These are phyloP conservation scores for Leucopsar rothschildi DNA, from an alignment of 2,113 vertebrate genomes.

Conservation along the genomic window DNA sequence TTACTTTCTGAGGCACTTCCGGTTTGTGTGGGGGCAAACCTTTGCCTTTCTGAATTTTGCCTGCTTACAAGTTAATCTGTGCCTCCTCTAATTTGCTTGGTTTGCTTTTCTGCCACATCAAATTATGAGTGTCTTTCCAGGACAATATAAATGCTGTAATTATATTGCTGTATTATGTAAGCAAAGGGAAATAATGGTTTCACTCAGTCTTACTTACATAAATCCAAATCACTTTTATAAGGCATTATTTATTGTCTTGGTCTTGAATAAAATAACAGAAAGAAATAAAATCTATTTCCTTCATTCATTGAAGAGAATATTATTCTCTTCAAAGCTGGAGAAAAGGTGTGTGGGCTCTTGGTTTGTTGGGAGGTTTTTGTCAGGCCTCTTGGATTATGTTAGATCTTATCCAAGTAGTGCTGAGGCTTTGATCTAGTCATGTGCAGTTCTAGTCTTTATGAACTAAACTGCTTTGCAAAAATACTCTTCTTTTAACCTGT, in stretches of 20 bases:
- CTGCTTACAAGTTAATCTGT: neutral
- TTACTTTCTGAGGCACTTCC: neutral
- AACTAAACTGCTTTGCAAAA: neutral
- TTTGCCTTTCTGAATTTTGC: neutral
- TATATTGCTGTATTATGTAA: neutral
- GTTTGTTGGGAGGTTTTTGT: neutral
- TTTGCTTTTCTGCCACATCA: neutral
- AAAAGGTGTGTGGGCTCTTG: neutral
- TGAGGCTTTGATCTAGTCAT: neutral
- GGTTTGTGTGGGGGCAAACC: neutral
- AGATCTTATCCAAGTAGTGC: neutral
- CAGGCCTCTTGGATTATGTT: neutral
- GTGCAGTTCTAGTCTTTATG: neutral
- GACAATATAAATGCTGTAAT: neutral
- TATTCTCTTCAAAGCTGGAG: neutral
- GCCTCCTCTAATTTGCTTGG: neutral
- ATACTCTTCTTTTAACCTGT: neutral
- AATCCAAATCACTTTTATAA: neutral
- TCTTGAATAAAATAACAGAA: neutral
- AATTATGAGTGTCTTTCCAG: neutral
- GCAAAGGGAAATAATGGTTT: neutral
- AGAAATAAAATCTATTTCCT: neutral
- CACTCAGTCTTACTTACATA: neutral
- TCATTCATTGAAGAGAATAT: neutral
- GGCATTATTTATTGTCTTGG: neutral